These are phyloP conservation scores for Acronicta aceris DNA, from an alignment of 2,888 invertebrate species.

Conservation along the genomic window DNA sequence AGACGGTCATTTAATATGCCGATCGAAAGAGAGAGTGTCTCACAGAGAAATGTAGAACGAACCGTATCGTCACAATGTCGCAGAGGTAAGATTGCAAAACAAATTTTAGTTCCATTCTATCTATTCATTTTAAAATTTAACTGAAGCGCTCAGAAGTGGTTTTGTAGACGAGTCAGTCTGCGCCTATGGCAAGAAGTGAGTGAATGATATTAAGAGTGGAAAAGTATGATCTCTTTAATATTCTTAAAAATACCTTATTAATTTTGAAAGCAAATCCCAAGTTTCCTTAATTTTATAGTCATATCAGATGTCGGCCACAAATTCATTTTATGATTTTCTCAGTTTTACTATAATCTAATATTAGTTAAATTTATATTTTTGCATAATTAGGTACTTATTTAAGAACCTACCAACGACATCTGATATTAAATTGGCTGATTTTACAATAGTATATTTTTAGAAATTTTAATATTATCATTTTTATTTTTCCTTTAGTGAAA, in stretches of 20 bases:
- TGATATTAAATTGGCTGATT: conserved; percentile 66
- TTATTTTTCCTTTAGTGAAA: conserved; percentile 1
- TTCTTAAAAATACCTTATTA: conserved; percentile 49
- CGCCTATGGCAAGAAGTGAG: conserved; percentile 42
- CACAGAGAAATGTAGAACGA: conserved; percentile 89
- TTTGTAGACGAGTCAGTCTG: conserved; percentile 59
- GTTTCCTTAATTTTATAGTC: conserved; percentile 52
- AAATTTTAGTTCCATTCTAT: conserved; percentile 77
- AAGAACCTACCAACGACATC: conserved; percentile 39
- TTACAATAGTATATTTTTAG: conserved; percentile 11
- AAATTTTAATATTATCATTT: not conserved
- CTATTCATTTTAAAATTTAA: conserved; percentile 57
- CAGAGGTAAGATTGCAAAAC: conserved; percentile 86
- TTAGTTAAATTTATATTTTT: conserved; percentile 9
- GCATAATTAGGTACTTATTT: not conserved
- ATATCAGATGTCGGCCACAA: conserved; percentile 46
- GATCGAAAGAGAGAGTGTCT: conserved; percentile 89
- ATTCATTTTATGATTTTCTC: conserved; percentile 7
- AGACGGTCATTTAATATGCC: conserved; percentile 91
- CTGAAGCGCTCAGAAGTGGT: conserved; percentile 43
- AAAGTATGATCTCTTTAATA: conserved; percentile 56
- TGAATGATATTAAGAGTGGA: conserved; percentile 49
- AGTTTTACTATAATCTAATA: not conserved
- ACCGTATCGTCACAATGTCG: conserved; percentile 87
- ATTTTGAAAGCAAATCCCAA: conserved; percentile 45